These are phyloP conservation scores for Leptopterna dolabrata DNA, from an alignment of 2,888 invertebrate genomes.

Conservation along the genomic window DNA sequence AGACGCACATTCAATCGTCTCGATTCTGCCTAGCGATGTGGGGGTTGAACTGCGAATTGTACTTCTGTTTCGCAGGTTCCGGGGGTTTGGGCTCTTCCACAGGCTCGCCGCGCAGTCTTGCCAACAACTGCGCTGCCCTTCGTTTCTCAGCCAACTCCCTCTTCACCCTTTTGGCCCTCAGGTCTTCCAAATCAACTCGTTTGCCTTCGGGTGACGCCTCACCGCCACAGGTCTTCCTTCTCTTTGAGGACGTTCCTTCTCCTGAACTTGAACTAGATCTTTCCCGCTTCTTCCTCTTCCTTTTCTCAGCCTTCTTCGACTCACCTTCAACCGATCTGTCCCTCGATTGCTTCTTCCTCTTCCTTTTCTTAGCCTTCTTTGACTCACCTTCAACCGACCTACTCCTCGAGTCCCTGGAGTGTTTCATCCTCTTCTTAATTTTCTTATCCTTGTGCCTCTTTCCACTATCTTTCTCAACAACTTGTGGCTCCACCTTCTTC, in stretches of 20 bases:
- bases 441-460: conserved; percentile 65
- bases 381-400: not conserved
- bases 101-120: conserved; percentile 73
- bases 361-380: not conserved
- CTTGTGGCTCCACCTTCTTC: not conserved
- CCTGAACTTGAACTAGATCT: not conserved
- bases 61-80: conserved; percentile 76
- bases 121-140: conserved; percentile 78
- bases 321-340: conserved; percentile 44
- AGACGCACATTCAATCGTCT: conserved; percentile 18
- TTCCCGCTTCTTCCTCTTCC: conserved; percentile 65
- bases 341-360: conserved; percentile 65
- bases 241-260: not conserved
- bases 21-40: conserved; percentile 84
- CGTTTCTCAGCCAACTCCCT: conserved; percentile 84
- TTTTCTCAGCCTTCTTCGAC: not conserved
- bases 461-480: not conserved
- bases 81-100: conserved; percentile 64
- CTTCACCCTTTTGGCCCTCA: conserved; percentile 82
- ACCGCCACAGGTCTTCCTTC: not conserved
- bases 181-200: conserved; percentile 70
- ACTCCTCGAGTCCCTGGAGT: conserved; percentile 59
- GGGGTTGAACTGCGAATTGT: conserved; percentile 97
- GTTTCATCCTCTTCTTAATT: conserved; percentile 65
- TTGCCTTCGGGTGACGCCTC: not conserved